Conservation (phyloP, 2,113 vertebrate species). For the Paraplagusia blochii region DNA sequence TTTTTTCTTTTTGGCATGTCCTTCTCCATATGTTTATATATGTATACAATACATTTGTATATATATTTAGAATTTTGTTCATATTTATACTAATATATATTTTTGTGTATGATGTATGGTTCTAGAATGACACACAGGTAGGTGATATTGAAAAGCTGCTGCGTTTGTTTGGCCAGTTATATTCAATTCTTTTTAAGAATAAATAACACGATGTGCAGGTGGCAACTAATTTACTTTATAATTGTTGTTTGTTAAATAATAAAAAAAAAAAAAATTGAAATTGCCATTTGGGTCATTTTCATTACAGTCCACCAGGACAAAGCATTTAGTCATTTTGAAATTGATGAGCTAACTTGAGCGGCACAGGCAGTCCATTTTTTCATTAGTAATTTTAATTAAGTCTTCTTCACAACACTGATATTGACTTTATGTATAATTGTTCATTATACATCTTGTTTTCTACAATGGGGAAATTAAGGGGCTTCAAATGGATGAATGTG, state of each 20-base stretch:
- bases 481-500: slow-evolving; percentile 76
- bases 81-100: too few relatives aligned
- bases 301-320: slow-evolving; percentile 67
- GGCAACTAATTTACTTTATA: slow-evolving; percentile 56
- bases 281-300: slow-evolving; percentile 70
- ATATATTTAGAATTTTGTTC: too few relatives aligned
- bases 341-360: slow-evolving; percentile 71
- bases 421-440: slow-evolving; percentile 83
- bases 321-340: slow-evolving; percentile 69
- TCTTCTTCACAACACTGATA: slow-evolving; percentile 76
- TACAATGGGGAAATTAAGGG: slow-evolving; percentile 79
- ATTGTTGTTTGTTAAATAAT: slow-evolving; percentile 60
- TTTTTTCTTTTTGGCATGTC: too few relatives aligned
- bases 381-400: slow-evolving; percentile 84
- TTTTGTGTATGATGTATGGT: slow-evolving; percentile 32
- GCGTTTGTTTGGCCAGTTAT: slow-evolving; percentile 54
- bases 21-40: too few relatives aligned
- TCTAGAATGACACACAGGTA: slow-evolving; percentile 39
- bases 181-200: slow-evolving; percentile 31
- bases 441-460: slow-evolving; percentile 81
- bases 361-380: slow-evolving; percentile 74
- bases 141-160: slow-evolving; percentile 44
- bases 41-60: too few relatives aligned
- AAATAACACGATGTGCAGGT: slow-evolving; percentile 33
- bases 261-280: slow-evolving; percentile 43